These are phyloP conservation scores for Manis crassicaudata DNA, from an alignment of 2,797 vertebrate species.

Conservation along the genomic window DNA sequence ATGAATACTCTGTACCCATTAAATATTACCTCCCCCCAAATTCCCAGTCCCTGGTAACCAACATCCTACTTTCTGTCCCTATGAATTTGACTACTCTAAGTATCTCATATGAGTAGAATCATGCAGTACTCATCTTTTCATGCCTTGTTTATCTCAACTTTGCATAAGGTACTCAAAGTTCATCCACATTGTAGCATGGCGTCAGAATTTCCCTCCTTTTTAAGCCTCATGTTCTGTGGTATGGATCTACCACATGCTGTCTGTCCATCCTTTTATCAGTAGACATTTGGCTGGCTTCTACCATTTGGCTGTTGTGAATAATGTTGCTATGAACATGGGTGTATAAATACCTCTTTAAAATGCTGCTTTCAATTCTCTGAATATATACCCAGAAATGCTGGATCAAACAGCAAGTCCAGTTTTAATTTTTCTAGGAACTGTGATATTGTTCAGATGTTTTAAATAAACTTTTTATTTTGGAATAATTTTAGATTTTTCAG, in stretches of 20 bases:
- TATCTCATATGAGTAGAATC: background rate
- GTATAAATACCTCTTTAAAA: background rate
- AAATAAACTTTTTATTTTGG: background rate
- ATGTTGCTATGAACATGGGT: too few relatives aligned
- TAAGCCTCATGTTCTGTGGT: background rate
- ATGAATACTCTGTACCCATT: background rate
- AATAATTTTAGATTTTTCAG: background rate
- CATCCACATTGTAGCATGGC: background rate
- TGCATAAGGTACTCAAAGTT: background rate
- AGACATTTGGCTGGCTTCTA: background rate
- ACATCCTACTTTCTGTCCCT: background rate
- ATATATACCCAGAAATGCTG: background rate
- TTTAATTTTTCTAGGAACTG: background rate
- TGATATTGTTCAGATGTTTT: background rate
- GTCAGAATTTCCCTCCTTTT: background rate
- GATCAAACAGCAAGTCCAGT: background rate
- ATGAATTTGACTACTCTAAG: too few relatives aligned
- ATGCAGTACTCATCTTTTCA: background rate
- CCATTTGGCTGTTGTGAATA: background rate
- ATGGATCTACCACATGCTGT: background rate
- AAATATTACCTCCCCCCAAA: background rate
- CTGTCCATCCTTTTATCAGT: background rate
- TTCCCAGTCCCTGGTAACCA: background rate
- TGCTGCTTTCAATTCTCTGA: background rate
- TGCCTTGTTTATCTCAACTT: background rate